A percentile compares a stretch with the other conserved stretches of the same genome.
These are phyloP conservation scores for Epizoanthus stellaris DNA, from an alignment of 92 coral and sea anemone genomes.

Conservation along the genomic window DNA sequence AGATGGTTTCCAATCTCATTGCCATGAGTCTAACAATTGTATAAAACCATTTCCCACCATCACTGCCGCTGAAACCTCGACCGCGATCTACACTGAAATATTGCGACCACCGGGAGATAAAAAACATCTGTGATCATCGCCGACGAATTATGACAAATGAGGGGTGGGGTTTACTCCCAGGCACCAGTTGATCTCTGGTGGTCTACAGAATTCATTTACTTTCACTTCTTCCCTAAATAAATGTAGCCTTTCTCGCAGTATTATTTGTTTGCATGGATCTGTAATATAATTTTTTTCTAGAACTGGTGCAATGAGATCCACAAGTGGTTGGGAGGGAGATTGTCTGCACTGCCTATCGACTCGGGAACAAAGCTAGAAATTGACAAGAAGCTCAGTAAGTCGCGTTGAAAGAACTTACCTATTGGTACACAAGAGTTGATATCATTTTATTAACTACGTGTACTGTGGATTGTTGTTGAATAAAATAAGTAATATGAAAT, in stretches of 20 bases:
- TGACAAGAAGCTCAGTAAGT: slow-evolving; percentile 84
- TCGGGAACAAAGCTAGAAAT: slow-evolving; percentile 92
- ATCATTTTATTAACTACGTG: neutral
- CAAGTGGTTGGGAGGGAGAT: slow-evolving; percentile 92
- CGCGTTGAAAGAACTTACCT: neutral
- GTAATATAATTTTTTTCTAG: slow-evolving; percentile 25
- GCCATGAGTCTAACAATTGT: no score
- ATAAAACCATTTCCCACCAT: no score
- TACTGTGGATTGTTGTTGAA: no score
- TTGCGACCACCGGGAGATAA: no score
- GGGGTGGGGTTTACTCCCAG: no score
- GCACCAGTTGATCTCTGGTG: neutral
- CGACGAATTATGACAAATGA: no score
- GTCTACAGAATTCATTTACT: neutral
- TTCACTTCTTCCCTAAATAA: no score
- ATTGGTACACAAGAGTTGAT: neutral
- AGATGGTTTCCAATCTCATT: no score
- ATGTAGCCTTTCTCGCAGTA: no score
- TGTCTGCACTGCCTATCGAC: slow-evolving; percentile 89
- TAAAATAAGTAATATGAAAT: neutral
- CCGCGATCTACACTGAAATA: no score
- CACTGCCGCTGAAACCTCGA: no score
- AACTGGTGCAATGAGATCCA: slow-evolving; percentile 97
- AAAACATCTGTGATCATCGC: no score
- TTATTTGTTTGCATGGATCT: neutral